Conservation (phyloP, 2,113 vertebrate genomes). For the Cygnus buccinator region DNA sequence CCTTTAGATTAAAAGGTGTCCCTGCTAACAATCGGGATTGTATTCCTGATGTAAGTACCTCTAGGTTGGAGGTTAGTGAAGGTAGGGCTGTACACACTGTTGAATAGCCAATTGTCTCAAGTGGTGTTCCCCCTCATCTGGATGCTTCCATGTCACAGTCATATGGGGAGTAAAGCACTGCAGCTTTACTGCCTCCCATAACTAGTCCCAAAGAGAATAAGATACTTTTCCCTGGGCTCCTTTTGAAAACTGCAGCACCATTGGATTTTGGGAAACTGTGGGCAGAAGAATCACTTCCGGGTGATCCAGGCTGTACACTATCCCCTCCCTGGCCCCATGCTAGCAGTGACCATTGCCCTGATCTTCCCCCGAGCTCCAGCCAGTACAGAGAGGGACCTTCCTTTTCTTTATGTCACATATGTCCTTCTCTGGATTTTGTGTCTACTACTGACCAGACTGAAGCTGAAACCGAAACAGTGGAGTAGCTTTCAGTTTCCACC, state of each 20-base stretch:
- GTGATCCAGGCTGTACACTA: neutral
- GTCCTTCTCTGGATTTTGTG: neutral
- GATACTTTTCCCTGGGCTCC: neutral
- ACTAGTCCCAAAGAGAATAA: neutral
- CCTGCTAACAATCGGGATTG: neutral
- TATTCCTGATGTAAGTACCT: neutral
- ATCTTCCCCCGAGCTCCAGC: neutral
- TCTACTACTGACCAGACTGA: neutral
- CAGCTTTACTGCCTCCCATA: neutral
- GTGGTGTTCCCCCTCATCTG: neutral
- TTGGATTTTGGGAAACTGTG: neutral
- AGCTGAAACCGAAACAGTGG: neutral
- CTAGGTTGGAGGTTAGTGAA: neutral
- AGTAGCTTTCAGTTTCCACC: neutral
- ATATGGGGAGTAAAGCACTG: neutral
- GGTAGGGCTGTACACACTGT: neutral
- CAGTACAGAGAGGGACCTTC: neutral
- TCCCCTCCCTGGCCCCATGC: neutral
- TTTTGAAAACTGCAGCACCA: neutral
- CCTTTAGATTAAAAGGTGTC: neutral
- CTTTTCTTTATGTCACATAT: neutral
- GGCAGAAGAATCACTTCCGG: neutral
- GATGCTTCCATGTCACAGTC: neutral
- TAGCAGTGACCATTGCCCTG: neutral
- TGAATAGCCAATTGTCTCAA: neutral